Percentiles rank a stretch among this genome's conserved stretches.
phyloP scores from a whole-genome alignment of 1,140 invertebrate genomes.

The Cyphomyrmex costatus region DNA sequence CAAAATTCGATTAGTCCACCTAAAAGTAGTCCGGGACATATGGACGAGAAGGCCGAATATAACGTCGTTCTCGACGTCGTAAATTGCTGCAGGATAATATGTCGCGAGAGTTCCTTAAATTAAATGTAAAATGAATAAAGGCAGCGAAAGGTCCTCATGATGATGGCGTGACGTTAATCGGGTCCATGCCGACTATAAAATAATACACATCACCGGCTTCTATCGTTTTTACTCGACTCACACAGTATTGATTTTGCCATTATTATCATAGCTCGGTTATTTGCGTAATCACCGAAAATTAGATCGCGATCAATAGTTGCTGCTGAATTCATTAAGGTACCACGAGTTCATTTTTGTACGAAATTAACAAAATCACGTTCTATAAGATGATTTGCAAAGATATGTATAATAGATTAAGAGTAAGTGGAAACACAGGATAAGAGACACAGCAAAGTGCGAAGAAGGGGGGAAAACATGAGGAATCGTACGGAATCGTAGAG shows the following conservation, averaged over 20 bases:
- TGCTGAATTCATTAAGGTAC: not conserved
- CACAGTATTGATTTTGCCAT: constrained; percentile 44
- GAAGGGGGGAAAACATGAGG: not conserved
- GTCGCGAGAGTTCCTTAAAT: constrained; percentile 33
- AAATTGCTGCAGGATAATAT: constrained; percentile 39
- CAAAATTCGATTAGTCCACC: constrained; percentile 54
- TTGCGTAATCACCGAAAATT: constrained; percentile 60
- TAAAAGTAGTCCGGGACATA: constrained; percentile 26
- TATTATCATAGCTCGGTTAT: constrained; percentile 45
- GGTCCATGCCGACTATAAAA: constrained; percentile 5
- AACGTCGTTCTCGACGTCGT: constrained; percentile 18
- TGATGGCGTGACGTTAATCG: constrained; percentile 18
- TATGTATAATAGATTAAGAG: not conserved
- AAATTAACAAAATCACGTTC: not conserved
- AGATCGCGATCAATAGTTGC: constrained; percentile 22
- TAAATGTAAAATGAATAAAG: constrained; percentile 48
- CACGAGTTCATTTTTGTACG: constrained; percentile 2
- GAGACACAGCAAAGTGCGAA: not conserved
- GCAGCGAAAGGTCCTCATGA: constrained; percentile 16
- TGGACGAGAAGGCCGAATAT: not conserved
- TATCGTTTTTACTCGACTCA: not conserved
- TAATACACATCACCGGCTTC: not conserved
- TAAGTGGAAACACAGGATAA: not conserved
- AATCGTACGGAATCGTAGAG: constrained; percentile 30
- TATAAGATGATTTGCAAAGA: constrained; percentile 23